Conservation (phyloP, 2,797 vertebrate genomes). For the Sparidentex hasta region DNA sequence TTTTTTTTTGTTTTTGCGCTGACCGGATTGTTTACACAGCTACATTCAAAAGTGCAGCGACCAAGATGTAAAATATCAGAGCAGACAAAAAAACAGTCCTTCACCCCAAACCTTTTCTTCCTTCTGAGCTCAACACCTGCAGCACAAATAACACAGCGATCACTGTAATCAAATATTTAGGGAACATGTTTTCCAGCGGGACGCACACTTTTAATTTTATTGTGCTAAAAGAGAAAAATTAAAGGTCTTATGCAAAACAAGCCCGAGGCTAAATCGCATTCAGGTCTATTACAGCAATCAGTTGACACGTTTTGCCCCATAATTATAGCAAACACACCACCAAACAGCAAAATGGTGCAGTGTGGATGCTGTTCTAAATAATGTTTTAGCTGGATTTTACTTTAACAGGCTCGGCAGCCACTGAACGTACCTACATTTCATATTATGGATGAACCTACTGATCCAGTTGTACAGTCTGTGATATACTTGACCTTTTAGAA, state of each 20-base stretch:
- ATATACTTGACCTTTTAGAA: conserved; percentile 3
- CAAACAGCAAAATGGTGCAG: conserved; percentile 15
- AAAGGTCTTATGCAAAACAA: conserved; percentile 10
- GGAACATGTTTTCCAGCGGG: background rate
- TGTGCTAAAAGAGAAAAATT: background rate
- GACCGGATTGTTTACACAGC: conserved; percentile 69
- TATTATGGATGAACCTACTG: background rate
- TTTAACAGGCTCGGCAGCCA: conserved; percentile 1
- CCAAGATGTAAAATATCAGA: conserved; percentile 55
- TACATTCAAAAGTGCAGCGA: conserved; percentile 42
- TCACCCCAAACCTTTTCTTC: conserved; percentile 34
- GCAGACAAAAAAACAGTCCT: conserved; percentile 4
- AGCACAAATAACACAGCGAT: background rate
- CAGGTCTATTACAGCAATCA: conserved; percentile 37
- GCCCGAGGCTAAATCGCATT: conserved; percentile 20
- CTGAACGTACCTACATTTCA: conserved; percentile 5
- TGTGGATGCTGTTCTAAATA: conserved; percentile 15
- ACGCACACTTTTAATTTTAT: background rate
- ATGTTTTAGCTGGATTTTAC: conserved; percentile 2
- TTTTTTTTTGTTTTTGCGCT: conserved; percentile 40
- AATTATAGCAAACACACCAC: conserved; percentile 21
- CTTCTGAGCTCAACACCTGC: background rate
- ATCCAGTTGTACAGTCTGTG: background rate
- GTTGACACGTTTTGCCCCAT: conserved; percentile 8
- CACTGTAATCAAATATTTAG: background rate